Evolutionary conservation across 2,797 vertebrate species (phyloP).

Genomic region (Amphiprion clarkii): DNA sequence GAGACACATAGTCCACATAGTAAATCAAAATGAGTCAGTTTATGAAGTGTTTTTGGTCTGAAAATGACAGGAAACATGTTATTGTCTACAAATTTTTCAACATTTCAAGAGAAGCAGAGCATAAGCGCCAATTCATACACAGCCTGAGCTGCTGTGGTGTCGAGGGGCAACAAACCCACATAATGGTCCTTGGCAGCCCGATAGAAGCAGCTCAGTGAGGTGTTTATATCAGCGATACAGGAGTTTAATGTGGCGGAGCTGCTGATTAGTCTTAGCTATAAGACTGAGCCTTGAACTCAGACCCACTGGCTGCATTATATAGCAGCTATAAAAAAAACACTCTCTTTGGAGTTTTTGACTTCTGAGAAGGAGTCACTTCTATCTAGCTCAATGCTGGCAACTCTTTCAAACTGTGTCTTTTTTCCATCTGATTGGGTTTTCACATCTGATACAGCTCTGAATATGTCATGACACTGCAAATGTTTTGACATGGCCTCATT

Average conservation of each 20-base stretch:
- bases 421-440: slow-evolving; percentile 45
- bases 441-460: slow-evolving; percentile 48
- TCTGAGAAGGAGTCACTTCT: slow-evolving; percentile 18
- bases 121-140: not conserved
- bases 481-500: slow-evolving; percentile 73
- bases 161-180: not conserved
- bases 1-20: no score
- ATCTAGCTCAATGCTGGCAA: slow-evolving; percentile 32
- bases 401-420: slow-evolving; percentile 46
- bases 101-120: no score
- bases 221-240: slow-evolving; percentile 10
- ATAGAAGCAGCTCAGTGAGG: slow-evolving; percentile 1
- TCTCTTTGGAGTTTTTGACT: slow-evolving; percentile 8
- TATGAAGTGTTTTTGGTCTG: no score
- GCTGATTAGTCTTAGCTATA: slow-evolving; percentile 22
- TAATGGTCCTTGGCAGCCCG: not conserved
- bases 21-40: no score
- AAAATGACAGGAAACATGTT: no score
- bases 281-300: slow-evolving; percentile 15
- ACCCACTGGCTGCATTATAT: not conserved
- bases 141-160: slow-evolving; percentile 1
- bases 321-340: slow-evolving; percentile 22
- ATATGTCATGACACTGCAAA: slow-evolving; percentile 53
- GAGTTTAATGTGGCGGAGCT: slow-evolving; percentile 1
- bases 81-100: no score